Conservation (phyloP, 2,113 vertebrate species). For the Lathamus discolor region DNA sequence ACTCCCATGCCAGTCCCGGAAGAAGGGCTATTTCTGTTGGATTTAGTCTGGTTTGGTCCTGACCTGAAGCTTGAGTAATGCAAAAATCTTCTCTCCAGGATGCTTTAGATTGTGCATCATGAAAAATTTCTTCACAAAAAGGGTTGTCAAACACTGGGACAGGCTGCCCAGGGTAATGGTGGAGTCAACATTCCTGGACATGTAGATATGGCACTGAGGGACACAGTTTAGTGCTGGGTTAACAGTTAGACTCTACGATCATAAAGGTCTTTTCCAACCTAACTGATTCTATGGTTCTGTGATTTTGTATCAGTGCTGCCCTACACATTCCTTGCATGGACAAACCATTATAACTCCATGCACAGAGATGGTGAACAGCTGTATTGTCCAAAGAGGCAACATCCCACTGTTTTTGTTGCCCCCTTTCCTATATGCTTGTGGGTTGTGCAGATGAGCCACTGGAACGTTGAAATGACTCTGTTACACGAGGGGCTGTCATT, state of each 20-base stretch:
- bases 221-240: background rate
- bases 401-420: background rate
- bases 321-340: background rate
- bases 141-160: background rate
- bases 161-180: background rate
- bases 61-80: background rate
- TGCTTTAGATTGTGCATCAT: background rate
- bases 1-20: background rate
- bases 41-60: background rate
- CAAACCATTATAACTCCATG: accelerated
- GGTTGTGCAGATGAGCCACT: background rate
- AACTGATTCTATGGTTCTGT: background rate
- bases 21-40: background rate
- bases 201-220: background rate
- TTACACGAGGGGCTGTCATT: background rate
- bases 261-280: background rate
- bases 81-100: background rate
- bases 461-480: background rate
- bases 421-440: background rate
- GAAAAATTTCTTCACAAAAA: background rate
- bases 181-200: background rate
- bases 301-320: background rate
- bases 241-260: background rate
- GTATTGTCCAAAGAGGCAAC: background rate
- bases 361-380: background rate